Percentiles rank a stretch among this genome's conserved stretches.
Conservation (phyloP, 64 coral and sea anemone genomes). For the Astreopora myriophthalma region DNA sequence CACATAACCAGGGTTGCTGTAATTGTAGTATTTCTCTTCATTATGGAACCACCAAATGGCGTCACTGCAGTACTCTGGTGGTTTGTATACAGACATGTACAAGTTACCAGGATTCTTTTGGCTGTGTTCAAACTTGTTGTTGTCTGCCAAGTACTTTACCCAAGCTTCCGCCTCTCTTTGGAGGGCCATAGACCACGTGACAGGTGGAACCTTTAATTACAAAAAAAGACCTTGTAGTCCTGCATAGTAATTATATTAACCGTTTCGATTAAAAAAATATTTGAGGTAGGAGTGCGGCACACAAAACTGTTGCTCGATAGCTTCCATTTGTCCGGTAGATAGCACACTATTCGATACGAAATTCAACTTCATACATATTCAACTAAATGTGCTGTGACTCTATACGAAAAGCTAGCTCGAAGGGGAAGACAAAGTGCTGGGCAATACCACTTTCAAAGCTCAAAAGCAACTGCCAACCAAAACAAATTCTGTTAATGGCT, state of each 20-base stretch:
- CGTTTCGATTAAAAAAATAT: too few relatives aligned
- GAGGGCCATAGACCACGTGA: slow-evolving; percentile 8
- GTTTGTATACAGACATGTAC: background rate
- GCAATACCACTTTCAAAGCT: too few relatives aligned
- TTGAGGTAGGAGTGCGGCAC: too few relatives aligned
- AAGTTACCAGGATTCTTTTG: slow-evolving; percentile 20
- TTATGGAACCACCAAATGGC: slow-evolving; percentile 17
- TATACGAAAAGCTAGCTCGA: too few relatives aligned
- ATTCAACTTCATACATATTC: too few relatives aligned
- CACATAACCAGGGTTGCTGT: background rate
- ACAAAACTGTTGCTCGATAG: too few relatives aligned
- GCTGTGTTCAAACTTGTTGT: background rate
- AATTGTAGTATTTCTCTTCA: slow-evolving; percentile 33
- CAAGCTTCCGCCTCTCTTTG: slow-evolving; percentile 11
- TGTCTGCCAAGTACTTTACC: slow-evolving; percentile 22
- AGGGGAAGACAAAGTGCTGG: too few relatives aligned
- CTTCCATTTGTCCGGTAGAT: too few relatives aligned
- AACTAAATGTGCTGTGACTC: too few relatives aligned
- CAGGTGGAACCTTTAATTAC: background rate
- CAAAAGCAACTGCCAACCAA: too few relatives aligned
- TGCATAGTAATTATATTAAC: background rate
- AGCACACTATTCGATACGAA: too few relatives aligned
- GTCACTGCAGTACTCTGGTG: background rate
- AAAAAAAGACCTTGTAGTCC: background rate
- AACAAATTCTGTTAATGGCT: too few relatives aligned